Evolutionary conservation across 2,113 vertebrate genomes (phyloP).

Genomic region (Larimichthys polyactis): DNA sequence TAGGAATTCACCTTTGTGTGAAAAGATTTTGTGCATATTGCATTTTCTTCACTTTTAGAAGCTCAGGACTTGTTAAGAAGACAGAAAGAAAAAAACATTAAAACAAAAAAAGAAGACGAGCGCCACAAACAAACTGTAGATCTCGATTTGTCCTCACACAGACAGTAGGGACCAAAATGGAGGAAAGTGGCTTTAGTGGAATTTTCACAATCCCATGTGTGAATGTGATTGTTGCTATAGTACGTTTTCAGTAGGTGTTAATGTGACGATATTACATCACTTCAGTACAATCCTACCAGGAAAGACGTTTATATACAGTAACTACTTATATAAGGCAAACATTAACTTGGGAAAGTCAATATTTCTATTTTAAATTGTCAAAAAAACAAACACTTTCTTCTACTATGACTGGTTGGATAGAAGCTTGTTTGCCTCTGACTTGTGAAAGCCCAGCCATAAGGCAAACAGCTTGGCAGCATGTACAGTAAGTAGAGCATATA

Average conservation of each 20-base stretch:
- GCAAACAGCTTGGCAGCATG: conserved; percentile 60
- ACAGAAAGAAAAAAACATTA: background rate
- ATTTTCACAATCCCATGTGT: conserved; percentile 25
- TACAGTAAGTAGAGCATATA: conserved; percentile 41
- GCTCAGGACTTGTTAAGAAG: background rate
- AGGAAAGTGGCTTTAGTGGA: background rate
- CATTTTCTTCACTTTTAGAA: background rate
- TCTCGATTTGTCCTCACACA: background rate
- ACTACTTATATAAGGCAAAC: background rate
- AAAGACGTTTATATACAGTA: background rate
- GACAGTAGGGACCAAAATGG: background rate
- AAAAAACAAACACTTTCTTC: background rate
- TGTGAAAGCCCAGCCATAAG: conserved; percentile 43
- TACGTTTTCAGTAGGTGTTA: conserved; percentile 10
- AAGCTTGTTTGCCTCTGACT: conserved; percentile 29
- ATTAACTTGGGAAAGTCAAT: background rate
- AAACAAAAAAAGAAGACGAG: background rate
- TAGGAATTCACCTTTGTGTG: background rate
- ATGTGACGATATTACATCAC: background rate
- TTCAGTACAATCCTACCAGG: background rate
- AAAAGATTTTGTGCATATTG: background rate
- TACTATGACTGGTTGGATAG: background rate
- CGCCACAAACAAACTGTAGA: background rate
- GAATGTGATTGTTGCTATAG: conserved; percentile 1
- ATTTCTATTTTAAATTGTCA: background rate